phyloP scores from a whole-genome alignment of 1,140 invertebrate species.

The Anastrepha obliqua region DNA sequence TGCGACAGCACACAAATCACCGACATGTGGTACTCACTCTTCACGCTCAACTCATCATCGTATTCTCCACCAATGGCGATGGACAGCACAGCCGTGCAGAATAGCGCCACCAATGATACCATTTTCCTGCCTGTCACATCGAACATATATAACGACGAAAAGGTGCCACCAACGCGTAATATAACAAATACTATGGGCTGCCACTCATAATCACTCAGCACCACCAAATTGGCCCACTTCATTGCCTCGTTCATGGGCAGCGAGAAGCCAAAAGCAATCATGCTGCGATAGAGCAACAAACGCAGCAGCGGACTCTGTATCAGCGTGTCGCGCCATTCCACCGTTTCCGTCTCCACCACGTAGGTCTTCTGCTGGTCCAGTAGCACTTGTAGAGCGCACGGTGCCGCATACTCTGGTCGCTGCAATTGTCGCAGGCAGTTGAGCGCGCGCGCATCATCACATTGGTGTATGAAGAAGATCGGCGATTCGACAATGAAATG shows the following conservation, averaged over 20 bases:
- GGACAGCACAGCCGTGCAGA: slow-evolving; percentile 63
- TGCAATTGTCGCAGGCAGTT: slow-evolving; percentile 57
- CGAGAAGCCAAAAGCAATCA: slow-evolving; percentile 67
- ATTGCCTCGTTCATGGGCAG: slow-evolving; percentile 60
- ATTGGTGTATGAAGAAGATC: slow-evolving; percentile 62
- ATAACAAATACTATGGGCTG: slow-evolving; percentile 62
- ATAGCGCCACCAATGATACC: slow-evolving; percentile 59
- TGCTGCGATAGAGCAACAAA: slow-evolving; percentile 65
- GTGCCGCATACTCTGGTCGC: slow-evolving; percentile 13
- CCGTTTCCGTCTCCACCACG: slow-evolving; percentile 59
- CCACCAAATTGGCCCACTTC: slow-evolving; percentile 56
- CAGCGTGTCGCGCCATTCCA: slow-evolving; percentile 53
- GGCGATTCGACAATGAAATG: slow-evolving; percentile 63
- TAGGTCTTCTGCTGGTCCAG: slow-evolving; percentile 63
- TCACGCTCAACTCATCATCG: background rate
- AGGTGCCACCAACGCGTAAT: slow-evolving; percentile 61
- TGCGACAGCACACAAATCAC: slow-evolving; percentile 60
- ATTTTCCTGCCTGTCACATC: slow-evolving; percentile 64
- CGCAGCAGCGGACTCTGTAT: slow-evolving; percentile 64
- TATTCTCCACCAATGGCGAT: slow-evolving; percentile 65
- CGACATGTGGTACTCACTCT: slow-evolving; percentile 59
- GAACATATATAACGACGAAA: slow-evolving; percentile 58
- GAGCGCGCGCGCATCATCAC: slow-evolving; percentile 62
- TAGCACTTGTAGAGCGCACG: slow-evolving; percentile 55
- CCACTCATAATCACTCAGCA: slow-evolving; percentile 60